Evolutionary conservation across 2,888 invertebrate genomes (phyloP), one percentile per base, ranked within the genome.

Genomic region (Alcis repandata): DNA sequence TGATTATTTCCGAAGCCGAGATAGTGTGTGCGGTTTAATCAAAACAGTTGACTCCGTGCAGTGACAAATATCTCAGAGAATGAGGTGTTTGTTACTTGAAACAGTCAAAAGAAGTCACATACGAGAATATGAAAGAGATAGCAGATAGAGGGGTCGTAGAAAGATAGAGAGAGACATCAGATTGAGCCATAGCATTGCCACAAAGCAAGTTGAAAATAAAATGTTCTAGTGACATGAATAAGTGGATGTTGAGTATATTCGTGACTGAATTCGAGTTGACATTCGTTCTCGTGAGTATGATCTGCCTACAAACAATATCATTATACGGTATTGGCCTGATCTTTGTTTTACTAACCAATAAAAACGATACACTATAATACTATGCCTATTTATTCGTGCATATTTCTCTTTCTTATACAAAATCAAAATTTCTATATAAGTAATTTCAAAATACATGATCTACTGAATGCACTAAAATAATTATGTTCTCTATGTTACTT

Each of bases 151-250:
- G 72, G 69, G 67, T 69, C 76, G 63, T 61, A 71, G 60, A 78
- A 73, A 82, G 49, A 79, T 45, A 71, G 66, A 56, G 54, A 61
- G 32, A 46, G 46, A 56, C 49, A 63, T 80, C 77, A 79, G 78
- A 79, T 78, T 84, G 88, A 88, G 91, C 90, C 82, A 90, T 90
- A 93, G 93, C 92, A 83, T 90, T 86, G 92, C 92, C 91, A 93
- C 90, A 86, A 93, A 93, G 93, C 93, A 84, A 87, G 86, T 90
- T 79, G 87, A 87, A 89, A 85, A 87, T 85, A 89, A 91, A 86
- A 89, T 81, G 80, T 86, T 80, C 89, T 80, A 83, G 87, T 89
- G 87, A 87, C 78, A 79, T 84, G 78, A 87, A 89, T 86, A 79
- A 83, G 80, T 84, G 82, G 81, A 84, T 85, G 84, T 87, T 69